Evolutionary conservation across 1,140 invertebrate genomes (phyloP), one percentile per base, ranked within the genome.

Genomic region (Glossosoma conforme): DNA sequence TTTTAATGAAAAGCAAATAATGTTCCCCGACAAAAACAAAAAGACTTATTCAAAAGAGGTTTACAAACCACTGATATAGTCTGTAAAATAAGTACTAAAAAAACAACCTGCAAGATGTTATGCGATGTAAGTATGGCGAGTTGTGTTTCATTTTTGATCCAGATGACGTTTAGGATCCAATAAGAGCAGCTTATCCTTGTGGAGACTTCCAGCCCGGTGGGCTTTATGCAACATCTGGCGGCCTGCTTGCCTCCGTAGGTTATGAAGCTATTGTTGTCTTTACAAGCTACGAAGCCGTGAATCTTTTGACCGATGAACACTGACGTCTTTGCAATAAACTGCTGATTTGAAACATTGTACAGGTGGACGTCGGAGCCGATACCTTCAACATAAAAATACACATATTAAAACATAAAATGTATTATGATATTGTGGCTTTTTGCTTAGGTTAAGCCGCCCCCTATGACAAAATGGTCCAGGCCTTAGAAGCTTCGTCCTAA

Each of bases 71-170:
- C n/a, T 35, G 2, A 33, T 36, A 3, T 3, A 24, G 45, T 62
- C 75, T 76, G 72, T 76, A 79, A 80, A 81, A 62, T 60, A 81
- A 71, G 61, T 78, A 81, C 60, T 67, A 74, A 61, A 80, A 60
- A 4, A 44, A 42, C 32, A 52, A 61, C 52, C 42, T 56, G 59
- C 19, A 65, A 45, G 37, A 61, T 54, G 55, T 65, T 67, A 49
- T 67, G 65, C 51, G 64, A 64, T 41, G 60, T 62, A 22, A 66
- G 56, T 42, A 57, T 41, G 20, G 45, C 60, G 48, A 70, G 54
- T 41, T 65, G 49, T 8, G 44, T 49, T 52, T 62, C 56, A 50
- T 63, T 54, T 45, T 65, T 36, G 35, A 63, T 59, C 60, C 64
- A 70, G 57, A 62, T 62, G 10, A 61, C 58, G 30, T 52, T 46